A percentile compares a stretch with the other conserved stretches of the same genome.
Evolutionary conservation across 2,888 invertebrate genomes (phyloP).

Genomic region (Aphidoletes aphidimyza): DNA sequence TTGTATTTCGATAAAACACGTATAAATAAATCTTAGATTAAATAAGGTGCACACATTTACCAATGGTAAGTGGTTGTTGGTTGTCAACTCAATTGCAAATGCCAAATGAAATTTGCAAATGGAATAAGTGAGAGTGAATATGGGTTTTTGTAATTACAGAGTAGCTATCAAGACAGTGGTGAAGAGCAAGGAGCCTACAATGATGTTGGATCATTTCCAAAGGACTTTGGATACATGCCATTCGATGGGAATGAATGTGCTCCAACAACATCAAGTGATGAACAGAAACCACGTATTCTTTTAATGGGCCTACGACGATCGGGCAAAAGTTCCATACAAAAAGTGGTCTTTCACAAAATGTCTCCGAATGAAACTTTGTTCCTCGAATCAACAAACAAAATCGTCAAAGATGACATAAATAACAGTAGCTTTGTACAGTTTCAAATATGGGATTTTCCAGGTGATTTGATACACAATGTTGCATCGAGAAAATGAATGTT

Average conservation of each 20-base stretch:
- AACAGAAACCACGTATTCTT: slow-evolving; percentile 91
- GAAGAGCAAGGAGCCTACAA: slow-evolving; percentile 68
- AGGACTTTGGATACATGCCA: slow-evolving; percentile 91
- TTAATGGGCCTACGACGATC: slow-evolving; percentile 96
- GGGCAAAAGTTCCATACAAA: slow-evolving; percentile 98
- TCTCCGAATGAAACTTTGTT: slow-evolving; percentile 99
- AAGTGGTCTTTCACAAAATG: slow-evolving; percentile 99
- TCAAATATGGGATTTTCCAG: slow-evolving; percentile 58
- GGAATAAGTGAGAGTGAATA: background rate
- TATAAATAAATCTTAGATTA: background rate
- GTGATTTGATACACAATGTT: background rate
- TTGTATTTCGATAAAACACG: background rate
- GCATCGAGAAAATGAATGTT: background rate
- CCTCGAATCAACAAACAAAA: slow-evolving; percentile 97
- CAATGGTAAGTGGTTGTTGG: background rate
- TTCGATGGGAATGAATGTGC: slow-evolving; percentile 71
- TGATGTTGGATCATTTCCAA: slow-evolving; percentile 79
- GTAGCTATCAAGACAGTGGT: slow-evolving; percentile 72
- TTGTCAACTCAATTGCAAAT: background rate
- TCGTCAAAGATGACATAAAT: slow-evolving; percentile 97
- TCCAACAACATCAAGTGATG: slow-evolving; percentile 70
- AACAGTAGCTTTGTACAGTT: slow-evolving; percentile 97
- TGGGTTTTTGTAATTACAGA: slow-evolving; percentile 55
- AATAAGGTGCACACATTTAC: background rate
- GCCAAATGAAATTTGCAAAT: background rate